These are phyloP conservation scores for Dromococcyx pavoninus DNA, from an alignment of 2,797 vertebrate genomes.

Conservation along the genomic window DNA sequence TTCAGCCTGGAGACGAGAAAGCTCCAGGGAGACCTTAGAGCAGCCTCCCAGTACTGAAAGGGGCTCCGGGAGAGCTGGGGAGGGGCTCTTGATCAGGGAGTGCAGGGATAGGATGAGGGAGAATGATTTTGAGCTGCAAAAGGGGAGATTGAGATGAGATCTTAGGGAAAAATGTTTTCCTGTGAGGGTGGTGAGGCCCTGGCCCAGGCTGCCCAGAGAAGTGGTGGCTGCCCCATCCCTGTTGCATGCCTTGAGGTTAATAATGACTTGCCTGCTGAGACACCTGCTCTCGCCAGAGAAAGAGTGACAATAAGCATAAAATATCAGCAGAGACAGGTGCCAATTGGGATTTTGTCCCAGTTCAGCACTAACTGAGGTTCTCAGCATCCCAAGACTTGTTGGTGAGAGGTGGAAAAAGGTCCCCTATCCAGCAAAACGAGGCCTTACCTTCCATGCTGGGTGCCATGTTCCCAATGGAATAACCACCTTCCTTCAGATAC, in stretches of 20 bases:
- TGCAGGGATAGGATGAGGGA: too few species aligned
- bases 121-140: too few species aligned
- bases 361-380: neutral
- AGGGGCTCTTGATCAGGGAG: too few species aligned
- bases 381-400: neutral
- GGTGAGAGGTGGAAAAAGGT: neutral
- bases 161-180: too few species aligned
- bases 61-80: too few species aligned
- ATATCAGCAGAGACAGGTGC: neutral
- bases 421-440: neutral
- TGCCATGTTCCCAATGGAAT: constrained; percentile 90
- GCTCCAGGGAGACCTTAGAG: too few species aligned
- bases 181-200: too few species aligned
- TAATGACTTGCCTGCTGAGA: neutral
- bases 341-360: neutral
- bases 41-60: too few species aligned
- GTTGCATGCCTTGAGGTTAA: neutral
- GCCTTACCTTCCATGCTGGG: constrained; percentile 95
- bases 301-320: neutral
- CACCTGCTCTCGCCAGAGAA: neutral
- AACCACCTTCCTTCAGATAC: constrained; percentile 93
- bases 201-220: too few species aligned
- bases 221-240: too few species aligned
- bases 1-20: too few species aligned
- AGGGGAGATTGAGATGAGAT: too few species aligned